Percentiles rank a stretch among this genome's conserved stretches.
Evolutionary conservation across 2,113 vertebrate genomes (phyloP).

Genomic region (Amazona guildingii): DNA sequence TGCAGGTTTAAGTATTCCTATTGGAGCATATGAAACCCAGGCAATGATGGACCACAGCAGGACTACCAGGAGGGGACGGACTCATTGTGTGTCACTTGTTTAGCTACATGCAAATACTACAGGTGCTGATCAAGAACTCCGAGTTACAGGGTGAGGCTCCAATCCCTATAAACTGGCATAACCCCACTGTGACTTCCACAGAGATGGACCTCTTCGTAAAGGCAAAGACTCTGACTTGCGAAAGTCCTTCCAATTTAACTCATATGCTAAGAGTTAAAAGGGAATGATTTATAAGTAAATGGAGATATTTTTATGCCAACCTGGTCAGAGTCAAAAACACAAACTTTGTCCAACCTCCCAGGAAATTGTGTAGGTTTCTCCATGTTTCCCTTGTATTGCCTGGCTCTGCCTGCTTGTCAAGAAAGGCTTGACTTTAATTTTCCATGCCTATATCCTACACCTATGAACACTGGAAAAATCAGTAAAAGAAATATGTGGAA

Average conservation of each 20-base stretch:
- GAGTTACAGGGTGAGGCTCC: not conserved
- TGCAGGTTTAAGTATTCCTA: not conserved
- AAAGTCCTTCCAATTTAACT: not conserved
- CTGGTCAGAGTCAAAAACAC: not conserved
- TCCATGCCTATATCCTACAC: not conserved
- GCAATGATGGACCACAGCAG: not conserved
- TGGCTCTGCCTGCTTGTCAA: not conserved
- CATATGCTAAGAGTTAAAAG: not conserved
- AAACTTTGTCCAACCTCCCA: slow-evolving; percentile 1
- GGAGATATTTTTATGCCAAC: not conserved
- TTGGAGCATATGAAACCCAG: not conserved
- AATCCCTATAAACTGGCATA: not conserved
- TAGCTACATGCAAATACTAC: not conserved
- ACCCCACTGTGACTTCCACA: not conserved
- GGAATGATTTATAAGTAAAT: not conserved
- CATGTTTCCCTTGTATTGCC: not conserved
- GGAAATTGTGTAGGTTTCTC: not conserved
- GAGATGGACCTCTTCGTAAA: not conserved
- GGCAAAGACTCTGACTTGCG: not conserved
- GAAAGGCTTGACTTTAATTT: not conserved
- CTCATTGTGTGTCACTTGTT: not conserved
- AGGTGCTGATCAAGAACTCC: not conserved
- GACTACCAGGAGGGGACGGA: not conserved
- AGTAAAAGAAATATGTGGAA: not conserved
- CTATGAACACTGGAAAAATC: not conserved